Evolutionary conservation across 2,797 vertebrate species (phyloP), one percentile per base, ranked within the genome.

Genomic region (Hemibagrus guttatus): DNA sequence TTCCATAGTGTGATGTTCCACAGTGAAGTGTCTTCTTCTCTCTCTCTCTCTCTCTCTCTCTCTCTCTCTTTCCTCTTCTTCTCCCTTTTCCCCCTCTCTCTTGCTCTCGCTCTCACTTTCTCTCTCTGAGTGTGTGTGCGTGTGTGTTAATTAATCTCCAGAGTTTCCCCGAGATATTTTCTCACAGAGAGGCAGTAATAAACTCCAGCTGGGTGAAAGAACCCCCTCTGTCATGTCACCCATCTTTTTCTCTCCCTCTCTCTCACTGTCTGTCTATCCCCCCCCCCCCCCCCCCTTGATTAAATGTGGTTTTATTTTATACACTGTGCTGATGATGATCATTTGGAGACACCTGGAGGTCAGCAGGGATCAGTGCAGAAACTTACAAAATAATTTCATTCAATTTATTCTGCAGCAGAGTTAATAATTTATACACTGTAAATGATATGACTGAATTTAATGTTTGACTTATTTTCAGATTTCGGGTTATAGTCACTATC

Each of bases 101-200:
- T 46, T 8, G 4, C 46, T 46, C 2, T 46, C 46, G 5, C 46
- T 46, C 46, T 49, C 46, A 7, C 46, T 49, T 6, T 49, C 46
- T 6, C 46, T 49, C 46, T 49, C 46, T 49, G 9, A 16, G 64
- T 71, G 35, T 46, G 63, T 66, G 19, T 23, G 68, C 19, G 74
- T 56, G n/a, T 56, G 26, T 76, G 39, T 63, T 6, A 39, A 35
- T 56, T 26, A 87, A 42, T 74, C 83, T 84, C 76, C 31, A 76
- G 84, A 88, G 80, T 39, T 80, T 84, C 56, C 14, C 82, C 2
- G 35, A 82, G 61, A 46, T 39, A n/a, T 35, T 76, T 81, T 87
- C 84, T 84, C 81, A 85, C 83, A 87, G 84, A 49, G 52, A 31
- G 17, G 28, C 58, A 69, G 64, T 86, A 86, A 87, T 86, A 83